phyloP scores from a whole-genome alignment of 2,797 vertebrate species.

The Sebastes diaconus region DNA sequence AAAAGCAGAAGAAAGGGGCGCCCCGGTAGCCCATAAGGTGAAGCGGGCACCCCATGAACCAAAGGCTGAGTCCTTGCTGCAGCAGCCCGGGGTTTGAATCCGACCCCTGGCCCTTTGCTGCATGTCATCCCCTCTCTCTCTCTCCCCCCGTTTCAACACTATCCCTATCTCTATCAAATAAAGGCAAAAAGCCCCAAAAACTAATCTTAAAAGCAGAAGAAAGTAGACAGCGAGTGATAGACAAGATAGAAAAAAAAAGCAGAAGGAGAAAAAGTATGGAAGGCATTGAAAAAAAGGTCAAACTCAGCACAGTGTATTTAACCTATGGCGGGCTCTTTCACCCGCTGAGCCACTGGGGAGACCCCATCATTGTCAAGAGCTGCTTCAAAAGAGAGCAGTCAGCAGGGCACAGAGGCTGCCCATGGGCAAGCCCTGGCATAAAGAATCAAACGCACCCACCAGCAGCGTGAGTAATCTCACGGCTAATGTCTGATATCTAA shows the following conservation, averaged over 20 bases:
- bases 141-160: too few relatives aligned
- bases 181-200: too few relatives aligned
- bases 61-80: too few relatives aligned
- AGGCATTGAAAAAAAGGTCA: slow-evolving; percentile 33
- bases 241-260: background rate
- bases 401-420: slow-evolving; percentile 25
- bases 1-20: background rate
- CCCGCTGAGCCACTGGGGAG: slow-evolving; percentile 29
- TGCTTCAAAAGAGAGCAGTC: slow-evolving; percentile 49
- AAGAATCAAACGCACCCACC: slow-evolving; percentile 51
- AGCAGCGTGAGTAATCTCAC: slow-evolving; percentile 58
- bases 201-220: background rate
- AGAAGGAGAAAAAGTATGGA: background rate
- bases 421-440: slow-evolving; percentile 26
- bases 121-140: too few relatives aligned
- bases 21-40: too few relatives aligned
- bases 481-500: slow-evolving; percentile 71
- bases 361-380: slow-evolving; percentile 35
- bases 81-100: too few relatives aligned
- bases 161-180: too few relatives aligned
- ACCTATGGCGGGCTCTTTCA: slow-evolving; percentile 21
- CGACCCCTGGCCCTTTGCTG: too few relatives aligned
- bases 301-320: slow-evolving; percentile 15
- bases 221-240: background rate
- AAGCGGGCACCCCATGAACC: too few relatives aligned